Percentiles rank a stretch among this genome's conserved stretches.
These are phyloP conservation scores for Progne subis DNA, from an alignment of 2,113 vertebrate species.

Conservation along the genomic window DNA sequence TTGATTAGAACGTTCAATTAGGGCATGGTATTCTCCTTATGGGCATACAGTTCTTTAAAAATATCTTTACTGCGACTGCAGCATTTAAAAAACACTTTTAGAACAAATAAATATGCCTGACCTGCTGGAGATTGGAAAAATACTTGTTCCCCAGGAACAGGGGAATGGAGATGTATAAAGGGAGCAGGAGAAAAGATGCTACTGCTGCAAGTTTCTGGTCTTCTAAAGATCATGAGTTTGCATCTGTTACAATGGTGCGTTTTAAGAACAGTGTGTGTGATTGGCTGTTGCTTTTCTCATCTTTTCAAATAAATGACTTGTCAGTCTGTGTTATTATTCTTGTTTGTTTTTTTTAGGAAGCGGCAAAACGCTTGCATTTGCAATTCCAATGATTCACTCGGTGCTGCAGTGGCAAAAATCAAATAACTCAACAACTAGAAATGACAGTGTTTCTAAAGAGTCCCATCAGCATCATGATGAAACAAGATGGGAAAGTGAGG, in stretches of 20 bases:
- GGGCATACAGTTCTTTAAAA: constrained; percentile 19
- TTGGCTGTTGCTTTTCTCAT: neutral
- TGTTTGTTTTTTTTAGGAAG: constrained; percentile 81
- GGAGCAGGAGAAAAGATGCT: neutral
- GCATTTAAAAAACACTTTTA: constrained; percentile 10
- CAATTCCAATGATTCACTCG: constrained; percentile 93
- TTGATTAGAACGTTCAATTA: constrained; percentile 53
- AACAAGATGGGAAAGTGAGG: neutral
- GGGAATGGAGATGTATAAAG: neutral
- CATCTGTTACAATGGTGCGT: neutral
- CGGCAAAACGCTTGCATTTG: constrained; percentile 94
- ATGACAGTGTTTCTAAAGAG: constrained; percentile 5
- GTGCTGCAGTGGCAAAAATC: constrained; percentile 87
- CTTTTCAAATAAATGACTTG: constrained; percentile 18
- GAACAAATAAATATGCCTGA: constrained; percentile 2
- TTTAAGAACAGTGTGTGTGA: neutral
- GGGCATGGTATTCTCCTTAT: constrained; percentile 32
- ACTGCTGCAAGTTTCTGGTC: neutral
- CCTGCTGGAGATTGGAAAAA: neutral
- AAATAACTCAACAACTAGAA: constrained; percentile 20
- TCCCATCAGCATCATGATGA: neutral
- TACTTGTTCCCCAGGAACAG: neutral
- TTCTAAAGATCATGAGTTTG: neutral
- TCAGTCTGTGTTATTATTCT: neutral
- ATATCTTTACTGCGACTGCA: constrained; percentile 11